Percentiles rank a stretch among this genome's conserved stretches.
These are phyloP conservation scores for Coboldia fuscipes DNA, from an alignment of 1,140 invertebrate species.

Conservation along the genomic window DNA sequence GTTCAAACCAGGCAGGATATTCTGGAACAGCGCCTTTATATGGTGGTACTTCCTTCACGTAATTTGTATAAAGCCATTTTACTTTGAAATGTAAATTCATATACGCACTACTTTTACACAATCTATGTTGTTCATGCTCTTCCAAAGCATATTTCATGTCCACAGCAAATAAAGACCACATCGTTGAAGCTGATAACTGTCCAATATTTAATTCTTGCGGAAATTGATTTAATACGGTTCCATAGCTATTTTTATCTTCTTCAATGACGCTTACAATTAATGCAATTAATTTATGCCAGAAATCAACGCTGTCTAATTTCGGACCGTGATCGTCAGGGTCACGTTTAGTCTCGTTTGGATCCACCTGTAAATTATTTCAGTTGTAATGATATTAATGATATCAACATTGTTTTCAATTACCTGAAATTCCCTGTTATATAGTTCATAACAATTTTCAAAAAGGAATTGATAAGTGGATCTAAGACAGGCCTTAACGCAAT, in stretches of 20 bases:
- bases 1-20: conserved; percentile 99
- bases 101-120: conserved; percentile 95
- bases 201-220: conserved; percentile 81
- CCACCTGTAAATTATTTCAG: conserved; percentile 28
- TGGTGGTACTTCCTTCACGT: conserved; percentile 93
- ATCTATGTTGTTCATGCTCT: conserved; percentile 88
- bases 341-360: conserved; percentile 70
- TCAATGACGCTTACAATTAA: conserved; percentile 97
- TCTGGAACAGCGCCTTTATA: conserved; percentile 85
- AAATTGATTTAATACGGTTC: conserved; percentile 95
- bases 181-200: conserved; percentile 85
- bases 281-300: conserved; percentile 97
- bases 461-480: conserved; percentile 95
- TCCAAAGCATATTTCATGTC: conserved; percentile 97
- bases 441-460: conserved; percentile 93
- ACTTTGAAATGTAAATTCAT: conserved; percentile 98
- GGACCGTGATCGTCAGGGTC: conserved; percentile 79
- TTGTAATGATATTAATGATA: conserved; percentile 1
- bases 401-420: conserved; percentile 19
- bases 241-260: conserved; percentile 95
- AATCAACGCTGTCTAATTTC: conserved; percentile 77
- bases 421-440: conserved; percentile 85
- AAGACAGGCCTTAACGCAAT: conserved; percentile 96
- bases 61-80: conserved; percentile 97
- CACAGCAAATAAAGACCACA: conserved; percentile 93